A percentile compares a stretch with the other conserved stretches of the same genome.
Conservation (phyloP, 2,113 vertebrate species). For the Rhodinocichla rosea region DNA sequence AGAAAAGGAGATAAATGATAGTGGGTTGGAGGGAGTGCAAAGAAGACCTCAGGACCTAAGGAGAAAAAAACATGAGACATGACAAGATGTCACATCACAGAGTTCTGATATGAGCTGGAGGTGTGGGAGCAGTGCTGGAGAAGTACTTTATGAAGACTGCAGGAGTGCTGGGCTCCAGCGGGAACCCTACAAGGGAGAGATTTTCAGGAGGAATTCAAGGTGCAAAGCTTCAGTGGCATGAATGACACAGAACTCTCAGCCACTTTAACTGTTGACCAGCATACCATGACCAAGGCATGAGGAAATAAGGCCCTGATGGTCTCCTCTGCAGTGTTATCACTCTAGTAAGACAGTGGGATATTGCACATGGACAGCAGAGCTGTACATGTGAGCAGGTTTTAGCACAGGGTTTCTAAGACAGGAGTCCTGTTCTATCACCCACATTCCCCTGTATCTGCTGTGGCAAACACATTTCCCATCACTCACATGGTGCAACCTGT, state of each 20-base stretch:
- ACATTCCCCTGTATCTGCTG: rapidly evolving
- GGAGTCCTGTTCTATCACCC: background rate
- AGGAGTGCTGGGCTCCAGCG: background rate
- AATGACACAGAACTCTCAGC: background rate
- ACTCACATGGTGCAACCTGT: background rate
- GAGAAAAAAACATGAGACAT: background rate
- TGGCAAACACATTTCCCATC: background rate
- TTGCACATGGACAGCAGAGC: background rate
- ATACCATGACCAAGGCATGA: background rate
- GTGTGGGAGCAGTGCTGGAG: background rate
- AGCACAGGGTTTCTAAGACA: background rate
- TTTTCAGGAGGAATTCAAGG: background rate
- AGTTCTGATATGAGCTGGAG: background rate
- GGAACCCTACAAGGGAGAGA: background rate
- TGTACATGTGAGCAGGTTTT: background rate
- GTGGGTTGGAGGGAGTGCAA: background rate
- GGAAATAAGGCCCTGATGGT: background rate
- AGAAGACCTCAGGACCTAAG: background rate
- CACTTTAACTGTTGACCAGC: background rate
- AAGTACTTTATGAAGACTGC: background rate
- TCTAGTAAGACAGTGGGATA: background rate
- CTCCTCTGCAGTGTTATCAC: background rate
- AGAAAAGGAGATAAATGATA: background rate
- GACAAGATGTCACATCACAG: background rate
- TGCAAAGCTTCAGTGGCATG: background rate